Percentiles rank a stretch among this genome's conserved stretches.
Conservation (phyloP, 2,888 invertebrate species). For the Noctua fimbriata region DNA sequence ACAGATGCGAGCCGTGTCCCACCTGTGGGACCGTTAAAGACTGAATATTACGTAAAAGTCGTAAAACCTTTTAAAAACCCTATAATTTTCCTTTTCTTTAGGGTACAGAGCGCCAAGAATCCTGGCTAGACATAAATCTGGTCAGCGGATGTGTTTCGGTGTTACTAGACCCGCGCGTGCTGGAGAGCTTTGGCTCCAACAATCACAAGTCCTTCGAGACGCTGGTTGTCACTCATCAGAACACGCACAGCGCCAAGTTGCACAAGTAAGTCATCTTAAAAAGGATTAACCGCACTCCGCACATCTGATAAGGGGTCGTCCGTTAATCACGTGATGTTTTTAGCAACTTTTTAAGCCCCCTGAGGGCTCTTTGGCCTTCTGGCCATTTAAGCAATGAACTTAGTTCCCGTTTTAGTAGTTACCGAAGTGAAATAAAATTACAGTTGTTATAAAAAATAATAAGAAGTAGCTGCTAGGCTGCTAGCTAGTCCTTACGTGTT, state of each 20-base stretch:
- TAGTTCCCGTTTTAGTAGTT: too few relatives aligned
- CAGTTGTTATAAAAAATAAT: background rate
- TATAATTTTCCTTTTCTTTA: constrained; percentile 41
- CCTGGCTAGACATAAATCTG: constrained; percentile 79
- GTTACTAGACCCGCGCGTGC: constrained; percentile 69
- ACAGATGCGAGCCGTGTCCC: background rate
- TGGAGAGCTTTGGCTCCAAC: constrained; percentile 60
- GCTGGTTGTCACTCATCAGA: constrained; percentile 67
- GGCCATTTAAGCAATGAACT: too few relatives aligned
- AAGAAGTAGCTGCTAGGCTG: background rate
- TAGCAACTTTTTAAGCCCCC: too few relatives aligned
- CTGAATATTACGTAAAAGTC: background rate
- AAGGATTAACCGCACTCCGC: too few relatives aligned
- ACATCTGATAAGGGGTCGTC: too few relatives aligned
- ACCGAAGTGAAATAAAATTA: background rate
- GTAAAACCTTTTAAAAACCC: background rate
- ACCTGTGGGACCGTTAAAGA: background rate
- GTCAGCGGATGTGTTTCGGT: constrained; percentile 68
- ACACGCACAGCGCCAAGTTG: constrained; percentile 66
- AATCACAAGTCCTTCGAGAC: constrained; percentile 68
- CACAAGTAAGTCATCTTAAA: constrained; percentile 66
- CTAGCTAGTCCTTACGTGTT: background rate
- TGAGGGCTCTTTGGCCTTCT: too few relatives aligned
- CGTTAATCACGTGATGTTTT: too few relatives aligned
- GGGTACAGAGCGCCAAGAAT: constrained; percentile 70